phyloP scores from a whole-genome alignment of 2,888 invertebrate genomes.

The Blastobasis adustella region DNA sequence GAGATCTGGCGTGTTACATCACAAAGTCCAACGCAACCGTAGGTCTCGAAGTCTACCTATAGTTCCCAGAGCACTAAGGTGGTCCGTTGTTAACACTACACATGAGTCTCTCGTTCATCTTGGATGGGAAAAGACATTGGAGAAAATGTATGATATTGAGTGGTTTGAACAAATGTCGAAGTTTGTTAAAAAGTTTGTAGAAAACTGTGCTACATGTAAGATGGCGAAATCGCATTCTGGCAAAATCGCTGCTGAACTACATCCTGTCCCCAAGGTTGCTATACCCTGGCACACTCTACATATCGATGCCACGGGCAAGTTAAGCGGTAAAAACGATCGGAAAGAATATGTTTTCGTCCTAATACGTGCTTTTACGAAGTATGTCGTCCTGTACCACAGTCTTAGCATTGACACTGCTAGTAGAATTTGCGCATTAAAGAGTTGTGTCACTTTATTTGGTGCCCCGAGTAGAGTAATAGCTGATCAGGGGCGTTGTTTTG shows the following conservation, averaged over 20 bases:
- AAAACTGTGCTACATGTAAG: constrained; percentile 27
- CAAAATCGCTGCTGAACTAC: constrained; percentile 21
- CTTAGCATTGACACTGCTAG: constrained; percentile 15
- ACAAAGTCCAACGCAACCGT: constrained; percentile 17
- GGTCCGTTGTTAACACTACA: constrained; percentile 19
- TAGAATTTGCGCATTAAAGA: constrained; percentile 8
- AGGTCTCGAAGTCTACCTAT: constrained; percentile 10
- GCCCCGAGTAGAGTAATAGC: constrained; percentile 11
- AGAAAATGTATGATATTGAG: constrained; percentile 19
- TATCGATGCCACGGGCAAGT: constrained; percentile 22
- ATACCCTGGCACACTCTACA: constrained; percentile 28
- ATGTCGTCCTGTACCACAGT: constrained; percentile 13
- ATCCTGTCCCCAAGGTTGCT: constrained; percentile 24
- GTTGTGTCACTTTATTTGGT: constrained; percentile 10
- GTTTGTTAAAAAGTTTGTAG: constrained; percentile 24
- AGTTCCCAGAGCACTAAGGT: constrained; percentile 15
- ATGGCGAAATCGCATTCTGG: constrained; percentile 24
- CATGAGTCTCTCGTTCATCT: constrained; percentile 14
- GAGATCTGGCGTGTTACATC: constrained; percentile 5
- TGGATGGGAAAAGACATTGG: constrained; percentile 13
- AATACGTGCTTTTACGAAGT: constrained; percentile 25
- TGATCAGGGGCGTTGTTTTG: constrained; percentile 13
- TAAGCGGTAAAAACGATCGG: constrained; percentile 21
- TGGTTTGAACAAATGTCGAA: constrained; percentile 23
- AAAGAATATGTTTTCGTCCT: constrained; percentile 25